Base-by-base conservation (phyloP, 2,797 vertebrate species). In the Myiotriccus ornatus region DNA sequence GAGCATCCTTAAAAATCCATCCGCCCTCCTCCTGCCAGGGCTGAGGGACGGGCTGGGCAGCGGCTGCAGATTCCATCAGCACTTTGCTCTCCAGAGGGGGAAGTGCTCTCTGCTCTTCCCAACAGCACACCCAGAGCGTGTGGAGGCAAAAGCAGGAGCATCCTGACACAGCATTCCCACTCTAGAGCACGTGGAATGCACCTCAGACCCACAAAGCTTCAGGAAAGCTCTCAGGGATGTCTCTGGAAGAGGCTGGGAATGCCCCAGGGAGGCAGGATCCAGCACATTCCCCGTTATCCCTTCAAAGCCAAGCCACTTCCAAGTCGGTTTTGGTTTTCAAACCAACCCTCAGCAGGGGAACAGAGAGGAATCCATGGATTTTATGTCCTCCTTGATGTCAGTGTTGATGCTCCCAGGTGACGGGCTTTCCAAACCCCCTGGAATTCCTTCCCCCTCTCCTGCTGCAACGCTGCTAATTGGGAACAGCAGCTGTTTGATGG, bases 271-370 rank as follows among this genome's bases (percentile, higher is more conserved):
- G 10, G 30, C 19, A 41, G 87, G 77, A 47, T 35, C n/a, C 43
- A 1, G 6, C 53, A 1, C 16, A 4, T 14, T 47, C 3, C 41
- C 2, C 1, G n/a, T 35, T 49, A 3, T 6, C 44, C 80, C 69
- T 23, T 10, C 10, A 19, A 39, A 85, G 5, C 47, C 49, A 1
- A 5, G 27, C 14, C 0, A 0, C 4, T 35, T 1, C 3, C 20
- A 0, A 14, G 50, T 7, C 0, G 7, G 6, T 17, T 18, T 22
- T 67, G 52, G 30, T 14, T 34, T 65, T 14, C 37, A 5, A 8
- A 55, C 3, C 22, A 28, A 2, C 43, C 32, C 32, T 8, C 9
- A 5, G 4, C 1, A 14, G 32, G 41, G 80, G 10, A 23, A 9
- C 11, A 9, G 50, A 41, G 60, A 10, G 3, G 25, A 16, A 74